These are phyloP conservation scores for Drosophila setosimentum DNA, from an alignment of 2,888 invertebrate species.

Conservation along the genomic window DNA sequence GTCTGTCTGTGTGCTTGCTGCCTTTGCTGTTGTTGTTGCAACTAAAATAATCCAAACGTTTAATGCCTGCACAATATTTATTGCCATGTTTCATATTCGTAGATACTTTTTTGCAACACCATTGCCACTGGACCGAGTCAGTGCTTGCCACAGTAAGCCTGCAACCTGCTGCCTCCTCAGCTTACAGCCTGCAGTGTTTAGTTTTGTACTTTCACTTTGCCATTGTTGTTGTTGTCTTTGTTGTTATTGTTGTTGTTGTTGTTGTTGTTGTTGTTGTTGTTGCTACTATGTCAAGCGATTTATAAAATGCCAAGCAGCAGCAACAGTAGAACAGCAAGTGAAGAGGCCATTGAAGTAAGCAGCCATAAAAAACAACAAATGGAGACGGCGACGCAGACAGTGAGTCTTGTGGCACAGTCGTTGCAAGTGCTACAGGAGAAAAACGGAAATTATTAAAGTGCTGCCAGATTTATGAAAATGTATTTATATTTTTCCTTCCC, in stretches of 20 bases:
- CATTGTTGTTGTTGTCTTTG: slow-evolving; percentile 30
- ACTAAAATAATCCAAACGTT: slow-evolving; percentile 75
- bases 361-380: slow-evolving; percentile 61
- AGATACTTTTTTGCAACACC: slow-evolving; percentile 58
- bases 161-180: slow-evolving; percentile 2
- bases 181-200: slow-evolving; percentile 58
- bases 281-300: slow-evolving; percentile 77
- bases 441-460: slow-evolving; percentile 81
- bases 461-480: slow-evolving; percentile 78
- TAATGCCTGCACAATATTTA: slow-evolving; percentile 81
- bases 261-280: slow-evolving; percentile 30
- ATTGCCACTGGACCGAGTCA: slow-evolving; percentile 35
- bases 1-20: slow-evolving; percentile 9
- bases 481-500: slow-evolving; percentile 50
- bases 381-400: slow-evolving; percentile 24
- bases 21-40: slow-evolving; percentile 36
- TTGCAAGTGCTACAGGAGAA: slow-evolving; percentile 66
- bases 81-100: slow-evolving; percentile 81
- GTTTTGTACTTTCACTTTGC: slow-evolving; percentile 58
- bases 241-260: slow-evolving; percentile 3
- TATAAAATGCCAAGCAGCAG: slow-evolving; percentile 71
- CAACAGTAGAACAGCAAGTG: slow-evolving; percentile 34
- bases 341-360: slow-evolving; percentile 53
- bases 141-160: slow-evolving; percentile 27
- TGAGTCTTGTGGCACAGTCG: slow-evolving; percentile 57